Percentiles rank a stretch among this genome's conserved stretches.
These are phyloP conservation scores for Tauraco hartlaubi DNA, from an alignment of 2,797 vertebrate species.

Conservation along the genomic window DNA sequence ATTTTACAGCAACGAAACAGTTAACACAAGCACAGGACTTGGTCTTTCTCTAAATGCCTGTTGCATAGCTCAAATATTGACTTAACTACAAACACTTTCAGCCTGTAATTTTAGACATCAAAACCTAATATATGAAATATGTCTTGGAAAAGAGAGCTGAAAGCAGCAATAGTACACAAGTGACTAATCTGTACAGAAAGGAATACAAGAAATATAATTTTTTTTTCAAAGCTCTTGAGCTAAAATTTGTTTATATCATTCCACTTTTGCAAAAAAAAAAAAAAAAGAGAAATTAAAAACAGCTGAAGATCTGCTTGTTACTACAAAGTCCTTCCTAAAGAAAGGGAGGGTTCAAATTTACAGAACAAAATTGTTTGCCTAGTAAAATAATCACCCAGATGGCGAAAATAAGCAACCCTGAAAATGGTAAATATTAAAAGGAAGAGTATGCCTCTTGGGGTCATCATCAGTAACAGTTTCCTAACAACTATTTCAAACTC, in stretches of 20 bases:
- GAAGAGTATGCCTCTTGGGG: not conserved
- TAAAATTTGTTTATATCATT: not conserved
- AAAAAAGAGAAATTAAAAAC: not conserved
- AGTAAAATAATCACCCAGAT: constrained; percentile 36
- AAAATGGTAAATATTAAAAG: not conserved
- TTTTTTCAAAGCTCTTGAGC: not conserved
- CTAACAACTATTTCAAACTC: not conserved
- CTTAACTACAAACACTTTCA: constrained; percentile 42
- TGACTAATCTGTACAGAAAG: not conserved
- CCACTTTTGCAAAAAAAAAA: not conserved
- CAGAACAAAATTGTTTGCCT: not conserved
- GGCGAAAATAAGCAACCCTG: not conserved
- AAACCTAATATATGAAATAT: constrained; percentile 37
- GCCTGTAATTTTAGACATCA: constrained; percentile 45
- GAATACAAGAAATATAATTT: not conserved
- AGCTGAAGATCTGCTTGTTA: not conserved
- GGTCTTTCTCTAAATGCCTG: constrained; percentile 21
- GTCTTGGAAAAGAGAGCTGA: not conserved
- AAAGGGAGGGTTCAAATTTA: not conserved
- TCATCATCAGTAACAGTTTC: constrained; percentile 3
- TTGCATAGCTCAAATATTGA: constrained; percentile 66
- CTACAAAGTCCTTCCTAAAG: not conserved
- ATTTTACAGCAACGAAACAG: constrained; percentile 35
- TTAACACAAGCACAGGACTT: constrained; percentile 12
- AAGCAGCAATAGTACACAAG: not conserved